Conservation (phyloP, 2,888 invertebrate genomes). For the Nebria salina region DNA sequence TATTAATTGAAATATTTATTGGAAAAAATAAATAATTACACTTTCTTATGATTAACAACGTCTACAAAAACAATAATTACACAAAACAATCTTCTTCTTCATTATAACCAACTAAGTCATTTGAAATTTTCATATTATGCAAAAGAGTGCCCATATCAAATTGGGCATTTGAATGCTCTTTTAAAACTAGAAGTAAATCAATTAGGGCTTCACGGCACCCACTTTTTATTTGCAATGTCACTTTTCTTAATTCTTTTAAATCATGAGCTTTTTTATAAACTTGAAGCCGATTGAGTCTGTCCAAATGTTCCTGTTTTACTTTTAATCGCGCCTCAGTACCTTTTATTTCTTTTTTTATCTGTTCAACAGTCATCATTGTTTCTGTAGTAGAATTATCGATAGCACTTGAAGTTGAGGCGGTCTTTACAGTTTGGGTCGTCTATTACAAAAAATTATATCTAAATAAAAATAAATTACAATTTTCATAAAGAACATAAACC, state of each 20-base stretch:
- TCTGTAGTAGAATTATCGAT: neutral
- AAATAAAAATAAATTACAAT: neutral
- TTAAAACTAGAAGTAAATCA: slow-evolving; percentile 64
- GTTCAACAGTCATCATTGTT: slow-evolving; percentile 5
- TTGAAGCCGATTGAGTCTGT: slow-evolving; percentile 50
- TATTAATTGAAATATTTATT: slow-evolving; percentile 43
- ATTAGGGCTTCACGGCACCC: slow-evolving; percentile 67
- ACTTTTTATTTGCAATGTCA: slow-evolving; percentile 67
- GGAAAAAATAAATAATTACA: slow-evolving; percentile 21
- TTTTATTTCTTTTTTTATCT: slow-evolving; percentile 21
- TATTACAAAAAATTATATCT: neutral
- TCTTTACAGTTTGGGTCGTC: slow-evolving; percentile 1
- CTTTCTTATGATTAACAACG: neutral
- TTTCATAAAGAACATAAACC: neutral
- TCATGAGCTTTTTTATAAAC: slow-evolving; percentile 59
- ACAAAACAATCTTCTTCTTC: slow-evolving; percentile 65
- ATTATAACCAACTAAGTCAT: slow-evolving; percentile 64
- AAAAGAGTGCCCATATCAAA: slow-evolving; percentile 65
- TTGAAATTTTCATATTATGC: slow-evolving; percentile 64
- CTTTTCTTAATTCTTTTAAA: slow-evolving; percentile 62
- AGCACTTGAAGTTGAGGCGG: neutral
- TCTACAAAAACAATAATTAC: slow-evolving; percentile 48
- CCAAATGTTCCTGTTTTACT: slow-evolving; percentile 49
- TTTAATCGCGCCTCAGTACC: slow-evolving; percentile 37
- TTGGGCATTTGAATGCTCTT: slow-evolving; percentile 60